Percentiles rank a stretch among this genome's conserved stretches.
Conservation (phyloP, 2,113 vertebrate genomes). For the Callithrix jacchus region DNA sequence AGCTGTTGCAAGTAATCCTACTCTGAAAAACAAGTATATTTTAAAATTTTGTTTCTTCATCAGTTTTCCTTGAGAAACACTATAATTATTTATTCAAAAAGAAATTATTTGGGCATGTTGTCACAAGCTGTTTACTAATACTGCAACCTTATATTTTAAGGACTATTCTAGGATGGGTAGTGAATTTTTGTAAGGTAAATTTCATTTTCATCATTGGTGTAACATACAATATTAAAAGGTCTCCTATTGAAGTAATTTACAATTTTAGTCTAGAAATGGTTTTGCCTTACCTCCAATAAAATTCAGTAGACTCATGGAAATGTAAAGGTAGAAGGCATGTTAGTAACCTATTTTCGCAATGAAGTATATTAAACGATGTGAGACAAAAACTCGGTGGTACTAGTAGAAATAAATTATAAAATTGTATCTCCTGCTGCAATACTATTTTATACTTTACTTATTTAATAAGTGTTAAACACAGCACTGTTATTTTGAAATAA, state of each 20-base stretch:
- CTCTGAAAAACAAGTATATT: not conserved
- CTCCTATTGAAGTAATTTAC: not conserved
- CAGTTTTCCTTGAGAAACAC: not conserved
- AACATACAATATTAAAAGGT: not conserved
- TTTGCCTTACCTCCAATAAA: not conserved
- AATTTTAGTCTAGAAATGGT: not conserved
- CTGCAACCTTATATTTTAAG: not conserved
- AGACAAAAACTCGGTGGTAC: not conserved
- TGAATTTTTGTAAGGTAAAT: not conserved
- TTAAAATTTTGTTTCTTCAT: not conserved
- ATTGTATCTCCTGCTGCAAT: not conserved
- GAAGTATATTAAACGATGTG: not conserved
- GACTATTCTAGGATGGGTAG: not conserved
- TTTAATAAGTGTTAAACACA: not conserved
- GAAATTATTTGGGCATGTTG: conserved; percentile 2
- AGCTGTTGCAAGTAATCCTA: not conserved
- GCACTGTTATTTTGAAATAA: not conserved
- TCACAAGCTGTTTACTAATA: conserved; percentile 2
- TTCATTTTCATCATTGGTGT: not conserved
- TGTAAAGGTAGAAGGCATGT: not conserved
- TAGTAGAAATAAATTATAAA: not conserved
- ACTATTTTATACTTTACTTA: not conserved
- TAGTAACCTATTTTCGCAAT: not conserved
- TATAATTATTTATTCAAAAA: conserved; percentile 10
- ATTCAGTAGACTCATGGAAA: not conserved